Evolutionary conservation across 2,113 vertebrate genomes (phyloP), one percentile per base, ranked within the genome.

Genomic region (Psittacula cyanocephala): DNA sequence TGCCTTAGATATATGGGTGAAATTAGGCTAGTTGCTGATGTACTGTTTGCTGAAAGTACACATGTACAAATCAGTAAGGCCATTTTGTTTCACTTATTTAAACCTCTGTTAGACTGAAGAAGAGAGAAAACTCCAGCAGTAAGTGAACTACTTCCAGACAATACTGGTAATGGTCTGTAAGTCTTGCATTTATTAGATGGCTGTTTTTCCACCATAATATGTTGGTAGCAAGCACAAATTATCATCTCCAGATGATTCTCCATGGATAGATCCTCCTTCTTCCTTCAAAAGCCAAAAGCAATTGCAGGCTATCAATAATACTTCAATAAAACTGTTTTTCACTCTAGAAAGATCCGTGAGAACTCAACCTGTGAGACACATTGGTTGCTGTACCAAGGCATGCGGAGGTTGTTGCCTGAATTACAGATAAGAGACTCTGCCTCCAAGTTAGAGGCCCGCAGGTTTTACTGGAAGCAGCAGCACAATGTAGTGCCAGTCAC

Each of bases 381-480:
- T 4, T 4, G 15, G 25, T 76, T 81, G 17, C 60, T 55, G 15
- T 59, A 10, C 70, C 18, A n/a, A 49, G 49, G 23, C 52, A 59
- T 18, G 43, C 33, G 77, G n/a, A 81, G 41, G 37, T 79, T 72
- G 62, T 81, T 95, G 67, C 41, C 57, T 76, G 59, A 57, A 57
- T 14, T 69, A 49, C 57, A 88, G 82, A 13, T 68, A 41, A 59
- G 25, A 68, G 43, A 49, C 41, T 86, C 89, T 44, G 49, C 68
- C 50, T 91, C 77, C 86, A 79, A 81, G 57, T 62, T 18, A 62
- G 82, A 86, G 77, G 60, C 78, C 60, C 33, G 23, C 29, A 75
- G 27, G 33, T 84, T 94, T 91, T 84, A 75, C 77, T 95, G 91
- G 65, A 91, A 93, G 55, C 77, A 92, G 60, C 69, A 81, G 64